A percentile compares a stretch with the other conserved stretches of the same genome.
These are phyloP conservation scores for Cataglyphis altisquamis DNA, from an alignment of 2,888 invertebrate genomes.

Conservation along the genomic window DNA sequence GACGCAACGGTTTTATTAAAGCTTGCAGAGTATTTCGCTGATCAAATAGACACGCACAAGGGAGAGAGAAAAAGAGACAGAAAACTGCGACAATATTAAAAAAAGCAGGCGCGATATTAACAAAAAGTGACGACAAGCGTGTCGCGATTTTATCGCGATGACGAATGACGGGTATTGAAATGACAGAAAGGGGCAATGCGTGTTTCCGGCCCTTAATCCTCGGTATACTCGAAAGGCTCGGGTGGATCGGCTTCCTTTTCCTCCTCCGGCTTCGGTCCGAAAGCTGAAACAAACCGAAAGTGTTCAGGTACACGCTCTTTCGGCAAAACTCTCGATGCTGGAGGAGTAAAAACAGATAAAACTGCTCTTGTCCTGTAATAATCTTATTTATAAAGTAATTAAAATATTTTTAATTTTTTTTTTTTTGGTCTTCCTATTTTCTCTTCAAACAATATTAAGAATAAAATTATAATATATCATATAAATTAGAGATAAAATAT, in stretches of 20 bases:
- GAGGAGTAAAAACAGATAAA: background rate
- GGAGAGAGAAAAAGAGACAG: background rate
- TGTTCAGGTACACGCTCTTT: background rate
- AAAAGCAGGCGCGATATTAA: slow-evolving; percentile 27
- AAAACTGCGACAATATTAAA: slow-evolving; percentile 16
- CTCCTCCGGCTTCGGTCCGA: slow-evolving; percentile 96
- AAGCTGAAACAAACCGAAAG: slow-evolving; percentile 87
- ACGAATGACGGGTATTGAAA: slow-evolving; percentile 38
- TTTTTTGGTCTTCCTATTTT: background rate
- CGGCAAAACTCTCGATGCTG: background rate
- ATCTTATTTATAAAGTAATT: background rate
- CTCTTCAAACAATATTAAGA: background rate
- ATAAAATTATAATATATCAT: background rate
- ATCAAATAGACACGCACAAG: slow-evolving; percentile 26
- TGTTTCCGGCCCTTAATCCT: slow-evolving; percentile 88
- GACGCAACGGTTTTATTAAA: slow-evolving; percentile 43
- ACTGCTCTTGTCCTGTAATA: background rate
- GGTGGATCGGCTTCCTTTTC: slow-evolving; percentile 99
- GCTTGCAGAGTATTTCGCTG: slow-evolving; percentile 27
- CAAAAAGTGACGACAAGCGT: slow-evolving; percentile 14
- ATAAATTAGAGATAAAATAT: background rate
- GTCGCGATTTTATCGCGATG: slow-evolving; percentile 38
- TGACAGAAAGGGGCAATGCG: slow-evolving; percentile 5
- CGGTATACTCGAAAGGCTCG: slow-evolving; percentile 98
- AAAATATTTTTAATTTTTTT: background rate